Evolutionary conservation across 1,140 invertebrate genomes (phyloP), one percentile per base, ranked within the genome.

Genomic region (Sycophaga agraensis): DNA sequence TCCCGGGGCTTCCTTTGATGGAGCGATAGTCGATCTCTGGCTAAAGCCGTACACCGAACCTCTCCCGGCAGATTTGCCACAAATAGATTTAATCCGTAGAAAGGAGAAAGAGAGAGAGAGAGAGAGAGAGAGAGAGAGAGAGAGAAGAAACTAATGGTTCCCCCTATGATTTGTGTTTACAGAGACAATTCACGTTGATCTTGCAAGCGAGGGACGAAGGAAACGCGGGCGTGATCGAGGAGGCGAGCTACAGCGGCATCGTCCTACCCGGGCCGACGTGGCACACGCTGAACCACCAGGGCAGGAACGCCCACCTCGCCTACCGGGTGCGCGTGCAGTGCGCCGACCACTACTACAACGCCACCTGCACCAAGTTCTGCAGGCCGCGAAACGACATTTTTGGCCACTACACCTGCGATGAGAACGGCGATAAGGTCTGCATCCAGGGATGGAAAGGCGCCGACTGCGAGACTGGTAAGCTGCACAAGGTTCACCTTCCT

Each of bases 341-440:
- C 82, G 87, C 92, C 76, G 86, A 86, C 68, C 89, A 96, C 82
- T 97, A 98, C 81, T 97, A 95, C 85, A 96, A 96, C 73, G 88
- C 92, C 68, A 94, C 91, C 45, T 98, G 96, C 83, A 93, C 92
- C 67, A 94, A 91, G 73, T 91, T 95, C 73, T 98, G 96, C 82
- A 85, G 91, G 55, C 89, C 94, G 48, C 84, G 94, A 46, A 88
- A 97, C 82, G 95, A 97, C 82, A 88, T 89, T 73, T 96, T 96
- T 77, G 95, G 96, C 19, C 96, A 98, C 83, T 97, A 96, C 82
- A 88, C 86, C 53, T 98, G 96, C 83, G 88, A 90, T 66, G 82
- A 87, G 50, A 87, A 89, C 75, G 96, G 96, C 60, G 89, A 95
- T 78, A 95, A 95, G 79, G 87, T 90, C 45, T 98, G 96, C 80